phyloP scores from a whole-genome alignment of 2,888 invertebrate genomes.

The Andrena fulva region DNA sequence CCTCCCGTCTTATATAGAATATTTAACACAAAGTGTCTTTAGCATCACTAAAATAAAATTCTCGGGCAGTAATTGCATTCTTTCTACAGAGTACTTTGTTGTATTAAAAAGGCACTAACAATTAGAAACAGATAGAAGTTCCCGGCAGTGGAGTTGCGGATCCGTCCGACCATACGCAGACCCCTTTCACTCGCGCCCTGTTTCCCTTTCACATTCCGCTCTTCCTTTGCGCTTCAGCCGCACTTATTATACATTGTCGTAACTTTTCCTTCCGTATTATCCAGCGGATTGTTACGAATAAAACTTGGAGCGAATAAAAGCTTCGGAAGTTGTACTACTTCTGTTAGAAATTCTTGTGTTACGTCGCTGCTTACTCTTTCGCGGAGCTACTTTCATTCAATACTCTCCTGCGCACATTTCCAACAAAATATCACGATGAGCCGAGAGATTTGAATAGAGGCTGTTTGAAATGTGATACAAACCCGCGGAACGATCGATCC shows the following conservation, averaged over 20 bases:
- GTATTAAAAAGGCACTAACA: too few species aligned
- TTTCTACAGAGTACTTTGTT: too few species aligned
- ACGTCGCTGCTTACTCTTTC: background rate
- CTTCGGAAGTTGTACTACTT: background rate
- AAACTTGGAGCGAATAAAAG: background rate
- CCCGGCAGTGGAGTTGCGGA: background rate
- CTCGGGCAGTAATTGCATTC: too few species aligned
- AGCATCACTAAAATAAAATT: too few species aligned
- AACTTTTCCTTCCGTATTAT: background rate
- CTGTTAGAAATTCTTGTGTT: background rate
- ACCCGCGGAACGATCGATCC: background rate
- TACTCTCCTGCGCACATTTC: background rate
- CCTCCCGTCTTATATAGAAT: background rate
- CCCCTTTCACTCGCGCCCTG: constrained; percentile 5
- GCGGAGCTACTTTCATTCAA: background rate
- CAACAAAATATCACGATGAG: background rate
- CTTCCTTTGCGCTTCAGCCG: background rate
- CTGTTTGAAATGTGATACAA: background rate
- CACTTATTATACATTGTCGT: background rate
- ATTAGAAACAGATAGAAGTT: too few species aligned
- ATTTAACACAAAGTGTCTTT: background rate
- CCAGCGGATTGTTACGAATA: background rate
- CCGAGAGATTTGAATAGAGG: too few species aligned
- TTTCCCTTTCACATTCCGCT: background rate
- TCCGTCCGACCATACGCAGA: constrained; percentile 23